phyloP scores from a whole-genome alignment of 2,888 invertebrate species.

The Rotaria sp. region DNA sequence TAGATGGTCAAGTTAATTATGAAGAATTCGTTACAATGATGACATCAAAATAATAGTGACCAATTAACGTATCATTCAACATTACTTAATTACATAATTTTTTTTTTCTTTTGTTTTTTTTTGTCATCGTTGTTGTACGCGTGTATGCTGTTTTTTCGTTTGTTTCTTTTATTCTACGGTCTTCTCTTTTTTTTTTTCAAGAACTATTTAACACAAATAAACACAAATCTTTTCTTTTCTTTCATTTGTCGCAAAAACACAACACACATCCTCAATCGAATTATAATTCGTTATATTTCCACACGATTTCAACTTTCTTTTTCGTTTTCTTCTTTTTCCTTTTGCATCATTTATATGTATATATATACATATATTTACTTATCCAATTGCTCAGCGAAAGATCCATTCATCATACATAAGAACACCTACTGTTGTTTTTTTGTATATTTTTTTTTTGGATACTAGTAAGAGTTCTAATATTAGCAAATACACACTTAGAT shows the following conservation, averaged over 20 bases:
- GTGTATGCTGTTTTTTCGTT: not conserved
- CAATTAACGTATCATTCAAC: constrained; percentile 24
- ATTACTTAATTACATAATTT: not conserved
- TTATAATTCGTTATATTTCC: not conserved
- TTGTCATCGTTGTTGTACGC: not conserved
- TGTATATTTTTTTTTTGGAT: no score
- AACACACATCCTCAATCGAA: not conserved
- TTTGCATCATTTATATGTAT: not conserved
- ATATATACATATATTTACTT: no score
- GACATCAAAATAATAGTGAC: constrained; percentile 38
- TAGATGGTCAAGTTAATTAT: constrained; percentile 94
- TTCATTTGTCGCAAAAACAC: no score
- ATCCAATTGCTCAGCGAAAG: not conserved
- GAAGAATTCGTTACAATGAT: constrained; percentile 58
- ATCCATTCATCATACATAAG: not conserved
- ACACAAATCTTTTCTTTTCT: not conserved
- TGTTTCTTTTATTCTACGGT: not conserved
- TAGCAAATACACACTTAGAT: no score
- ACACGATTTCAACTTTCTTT: not conserved
- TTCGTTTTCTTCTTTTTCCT: not conserved
- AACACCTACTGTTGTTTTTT: not conserved
- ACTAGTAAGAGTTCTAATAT: no score
- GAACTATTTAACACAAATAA: not conserved
- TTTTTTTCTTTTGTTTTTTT: constrained; percentile 23
- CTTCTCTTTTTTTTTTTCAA: not conserved